Evolutionary conservation across 2,797 vertebrate genomes (phyloP), one percentile per base, ranked within the genome.

Genomic region (Tapirus indicus): DNA sequence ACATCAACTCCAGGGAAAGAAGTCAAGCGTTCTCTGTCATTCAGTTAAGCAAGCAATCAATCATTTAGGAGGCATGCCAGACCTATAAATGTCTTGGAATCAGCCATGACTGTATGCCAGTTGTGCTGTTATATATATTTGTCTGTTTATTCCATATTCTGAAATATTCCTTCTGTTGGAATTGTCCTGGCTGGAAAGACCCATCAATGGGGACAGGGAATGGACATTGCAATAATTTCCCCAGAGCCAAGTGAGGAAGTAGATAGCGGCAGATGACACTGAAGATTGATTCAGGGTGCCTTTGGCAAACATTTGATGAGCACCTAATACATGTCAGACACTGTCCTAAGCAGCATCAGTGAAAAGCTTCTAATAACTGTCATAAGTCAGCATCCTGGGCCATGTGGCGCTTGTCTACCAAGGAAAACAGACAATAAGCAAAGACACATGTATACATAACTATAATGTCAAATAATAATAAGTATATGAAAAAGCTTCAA

Each of bases 21-120:
- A 91, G 54, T 80, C 29, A 97, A 79, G 41, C 18, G 4, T 74
- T 92, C 9, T 88, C 25, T 84, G 47, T 82, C 41, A 68, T 83
- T 64, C 64, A 75, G 56, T 94, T 80, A 87, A 84, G 54, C 58
- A 80, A 74, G 29, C 10, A 74, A 69, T 54, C 69, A 89, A 79
- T 87, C 69, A 94, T 32, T 92, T 87, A 87, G 17, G 44, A 89
- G 75, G 44, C 25, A 77, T 88, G 44, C 11, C 41, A 95, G 54
- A 78, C 18, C 66, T 56, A 35, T 52, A 68, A 54, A 82, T 66
- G 29, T 29, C 56, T 47, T 58, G 35, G 49, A 96, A n/a, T 87
- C 68, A 47, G 17, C 29, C 11, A 72, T 64, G 54, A 80, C 29
- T 54, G 23, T 49, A 69, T 88, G 10, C 21, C 21, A 74, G n/a